phyloP scores from a whole-genome alignment of 2,797 vertebrate species.

The Vultur gryphus region DNA sequence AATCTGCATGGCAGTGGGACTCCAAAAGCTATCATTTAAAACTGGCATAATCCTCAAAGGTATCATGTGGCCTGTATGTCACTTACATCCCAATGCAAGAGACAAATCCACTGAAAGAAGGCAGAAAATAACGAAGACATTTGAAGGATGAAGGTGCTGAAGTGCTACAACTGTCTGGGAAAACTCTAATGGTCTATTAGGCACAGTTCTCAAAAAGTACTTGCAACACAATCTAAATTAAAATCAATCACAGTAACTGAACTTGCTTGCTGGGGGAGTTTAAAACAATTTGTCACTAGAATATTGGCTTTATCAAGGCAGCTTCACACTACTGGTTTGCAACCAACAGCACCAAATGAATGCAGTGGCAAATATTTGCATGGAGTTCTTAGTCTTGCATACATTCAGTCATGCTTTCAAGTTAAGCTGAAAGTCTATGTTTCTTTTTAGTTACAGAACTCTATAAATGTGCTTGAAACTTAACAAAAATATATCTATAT shows the following conservation, averaged over 20 bases:
- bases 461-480: neutral
- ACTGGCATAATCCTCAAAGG: neutral
- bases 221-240: constrained; percentile 31
- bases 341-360: neutral
- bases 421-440: neutral
- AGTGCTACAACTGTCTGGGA: constrained; percentile 46
- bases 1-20: neutral
- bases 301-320: neutral
- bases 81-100: neutral
- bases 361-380: neutral
- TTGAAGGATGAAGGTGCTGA: constrained; percentile 67
- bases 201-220: constrained; percentile 43
- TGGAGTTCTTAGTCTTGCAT: neutral
- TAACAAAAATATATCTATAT: neutral
- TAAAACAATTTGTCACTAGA: constrained; percentile 33
- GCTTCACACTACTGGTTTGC: neutral
- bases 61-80: neutral
- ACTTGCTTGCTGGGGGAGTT: constrained; percentile 6
- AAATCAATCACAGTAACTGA: constrained; percentile 57
- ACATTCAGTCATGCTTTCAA: neutral
- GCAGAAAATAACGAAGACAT: constrained; percentile 31
- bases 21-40: constrained; percentile 3
- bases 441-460: neutral
- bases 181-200: constrained; percentile 55
- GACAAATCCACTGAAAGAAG: neutral